Evolutionary conservation across 2,888 invertebrate species (phyloP).

Genomic region (Cordylochernes scorpioides): DNA sequence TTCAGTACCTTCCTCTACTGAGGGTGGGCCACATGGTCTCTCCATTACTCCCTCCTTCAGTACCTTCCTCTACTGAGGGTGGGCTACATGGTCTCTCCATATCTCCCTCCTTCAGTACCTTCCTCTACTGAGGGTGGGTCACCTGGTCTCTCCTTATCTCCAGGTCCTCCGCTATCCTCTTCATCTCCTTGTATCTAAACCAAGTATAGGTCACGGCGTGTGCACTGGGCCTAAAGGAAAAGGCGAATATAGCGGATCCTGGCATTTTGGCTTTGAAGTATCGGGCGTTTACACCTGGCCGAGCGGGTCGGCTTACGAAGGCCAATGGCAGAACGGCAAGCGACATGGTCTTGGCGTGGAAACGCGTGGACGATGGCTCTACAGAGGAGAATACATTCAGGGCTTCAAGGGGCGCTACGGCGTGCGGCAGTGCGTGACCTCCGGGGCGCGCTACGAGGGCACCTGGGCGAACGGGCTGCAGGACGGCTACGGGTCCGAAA

Average conservation of each 20-base stretch:
- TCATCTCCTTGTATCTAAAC: no score
- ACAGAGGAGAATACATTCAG: slow-evolving; percentile 93
- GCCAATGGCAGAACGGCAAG: slow-evolving; percentile 99
- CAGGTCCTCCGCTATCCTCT: no score
- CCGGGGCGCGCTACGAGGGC: slow-evolving; percentile 78
- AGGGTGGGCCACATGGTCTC: no score
- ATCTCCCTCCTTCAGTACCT: no score
- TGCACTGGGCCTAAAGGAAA: slow-evolving; percentile 87
- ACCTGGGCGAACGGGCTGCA: slow-evolving; percentile 97
- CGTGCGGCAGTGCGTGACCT: slow-evolving; percentile 67
- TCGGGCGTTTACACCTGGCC: slow-evolving; percentile 97
- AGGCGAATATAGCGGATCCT: slow-evolving; percentile 94
- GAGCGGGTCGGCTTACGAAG: slow-evolving; percentile 84
- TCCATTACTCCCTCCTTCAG: no score
- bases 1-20: no score
- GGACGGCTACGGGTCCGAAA: slow-evolving; percentile 97
- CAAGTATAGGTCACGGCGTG: slow-evolving; percentile 95
- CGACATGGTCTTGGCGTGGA: slow-evolving; percentile 93
- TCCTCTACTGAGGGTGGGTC: no score
- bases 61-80: no score
- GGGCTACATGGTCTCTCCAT: no score
- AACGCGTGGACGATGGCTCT: slow-evolving; percentile 82
- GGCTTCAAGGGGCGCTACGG: slow-evolving; percentile 97
- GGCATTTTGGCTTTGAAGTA: slow-evolving; percentile 98
- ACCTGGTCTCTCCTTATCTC: no score